These are phyloP conservation scores for Sphenodon punctatus DNA, from an alignment of 2,797 vertebrate species.

Conservation along the genomic window DNA sequence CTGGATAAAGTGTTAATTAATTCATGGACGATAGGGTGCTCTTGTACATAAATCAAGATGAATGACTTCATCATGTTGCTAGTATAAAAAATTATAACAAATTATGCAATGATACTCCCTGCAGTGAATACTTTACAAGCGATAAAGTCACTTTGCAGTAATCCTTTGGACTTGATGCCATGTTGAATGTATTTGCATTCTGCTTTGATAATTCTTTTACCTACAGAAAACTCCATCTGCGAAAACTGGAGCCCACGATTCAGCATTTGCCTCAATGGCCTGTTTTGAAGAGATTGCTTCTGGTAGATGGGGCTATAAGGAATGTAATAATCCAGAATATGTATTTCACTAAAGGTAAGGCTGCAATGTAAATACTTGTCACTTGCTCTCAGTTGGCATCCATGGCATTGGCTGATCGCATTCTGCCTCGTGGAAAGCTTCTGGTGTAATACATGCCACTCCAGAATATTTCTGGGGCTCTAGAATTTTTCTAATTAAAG, in stretches of 20 bases:
- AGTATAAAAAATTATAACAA: too few species aligned
- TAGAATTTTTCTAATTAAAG: too few species aligned
- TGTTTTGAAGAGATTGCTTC: background rate
- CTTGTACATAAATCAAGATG: too few species aligned
- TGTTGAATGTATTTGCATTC: background rate
- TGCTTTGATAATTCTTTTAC: background rate
- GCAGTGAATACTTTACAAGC: too few species aligned
- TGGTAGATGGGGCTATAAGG: constrained; percentile 27
- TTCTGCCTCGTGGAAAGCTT: background rate
- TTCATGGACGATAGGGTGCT: too few species aligned
- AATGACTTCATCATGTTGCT: too few species aligned
- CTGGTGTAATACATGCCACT: background rate
- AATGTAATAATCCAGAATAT: constrained; percentile 16
- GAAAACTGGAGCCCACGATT: constrained; percentile 2
- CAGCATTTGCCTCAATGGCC: constrained; percentile 6
- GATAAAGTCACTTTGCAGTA: too few species aligned
- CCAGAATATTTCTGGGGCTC: too few species aligned
- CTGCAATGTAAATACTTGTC: background rate
- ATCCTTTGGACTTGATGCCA: background rate
- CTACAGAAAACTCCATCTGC: constrained; percentile 27
- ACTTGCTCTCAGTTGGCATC: background rate
- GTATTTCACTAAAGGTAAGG: constrained; percentile 57
- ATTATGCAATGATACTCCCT: too few species aligned
- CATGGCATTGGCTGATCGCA: background rate
- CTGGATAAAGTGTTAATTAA: too few species aligned